phyloP scores from a whole-genome alignment of 2,113 vertebrate genomes.

The Cynocephalus volans region DNA sequence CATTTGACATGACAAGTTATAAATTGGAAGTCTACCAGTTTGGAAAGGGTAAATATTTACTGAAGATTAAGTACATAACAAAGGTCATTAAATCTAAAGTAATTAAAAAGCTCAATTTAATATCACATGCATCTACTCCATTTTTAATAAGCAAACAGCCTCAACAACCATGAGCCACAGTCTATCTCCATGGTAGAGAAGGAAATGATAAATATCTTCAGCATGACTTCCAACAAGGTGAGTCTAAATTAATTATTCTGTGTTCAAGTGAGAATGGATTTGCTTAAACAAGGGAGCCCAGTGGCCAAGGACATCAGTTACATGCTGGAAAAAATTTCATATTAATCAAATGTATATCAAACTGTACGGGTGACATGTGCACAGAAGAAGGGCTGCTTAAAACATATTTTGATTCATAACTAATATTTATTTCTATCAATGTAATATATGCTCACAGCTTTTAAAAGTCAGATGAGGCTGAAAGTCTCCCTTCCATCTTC shows the following conservation, averaged over 20 bases:
- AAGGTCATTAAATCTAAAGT: slow-evolving; percentile 72
- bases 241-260: slow-evolving; percentile 70
- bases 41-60: slow-evolving; percentile 74
- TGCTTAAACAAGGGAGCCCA: slow-evolving; percentile 64
- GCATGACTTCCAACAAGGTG: slow-evolving; percentile 51
- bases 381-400: neutral
- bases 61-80: slow-evolving; percentile 67
- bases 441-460: slow-evolving; percentile 10
- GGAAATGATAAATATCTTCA: slow-evolving; percentile 67
- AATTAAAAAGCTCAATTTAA: slow-evolving; percentile 77
- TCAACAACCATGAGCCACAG: slow-evolving; percentile 49
- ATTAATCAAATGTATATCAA: slow-evolving; percentile 35
- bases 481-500: neutral
- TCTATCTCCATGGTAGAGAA: slow-evolving; percentile 26
- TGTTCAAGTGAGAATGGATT: slow-evolving; percentile 65
- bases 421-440: slow-evolving; percentile 36
- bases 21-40: slow-evolving; percentile 10
- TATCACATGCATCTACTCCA: slow-evolving; percentile 59
- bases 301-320: neutral
- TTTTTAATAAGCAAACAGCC: slow-evolving; percentile 55
- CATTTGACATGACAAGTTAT: slow-evolving; percentile 67
- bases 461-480: slow-evolving; percentile 47
- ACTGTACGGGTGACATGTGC: neutral
- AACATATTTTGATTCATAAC: neutral
- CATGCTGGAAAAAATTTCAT: slow-evolving; percentile 19